Conservation (phyloP, 1,140 invertebrate species). For the Nasonia longicornis region DNA sequence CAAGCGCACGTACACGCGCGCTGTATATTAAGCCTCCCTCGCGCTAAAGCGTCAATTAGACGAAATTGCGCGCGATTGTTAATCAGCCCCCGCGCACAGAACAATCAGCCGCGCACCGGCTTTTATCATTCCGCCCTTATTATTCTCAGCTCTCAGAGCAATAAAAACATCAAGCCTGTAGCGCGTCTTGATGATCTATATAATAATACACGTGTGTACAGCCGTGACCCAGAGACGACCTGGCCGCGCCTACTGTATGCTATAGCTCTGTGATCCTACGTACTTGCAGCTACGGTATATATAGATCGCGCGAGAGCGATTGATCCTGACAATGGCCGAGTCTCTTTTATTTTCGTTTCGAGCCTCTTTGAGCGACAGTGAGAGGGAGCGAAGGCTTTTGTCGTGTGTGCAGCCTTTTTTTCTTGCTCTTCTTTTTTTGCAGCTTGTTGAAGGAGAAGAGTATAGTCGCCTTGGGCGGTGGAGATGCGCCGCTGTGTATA, state of each 20-base stretch:
- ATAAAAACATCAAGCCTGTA: not conserved
- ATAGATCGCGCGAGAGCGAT: not conserved
- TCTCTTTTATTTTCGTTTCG: not conserved
- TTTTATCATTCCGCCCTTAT: not conserved
- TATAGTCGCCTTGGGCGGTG: too few species aligned
- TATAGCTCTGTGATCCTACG: not conserved
- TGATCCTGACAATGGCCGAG: not conserved
- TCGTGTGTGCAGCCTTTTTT: not conserved
- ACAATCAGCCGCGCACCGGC: not conserved
- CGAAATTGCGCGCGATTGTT: not conserved
- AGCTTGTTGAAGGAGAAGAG: too few species aligned
- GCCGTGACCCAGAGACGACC: not conserved
- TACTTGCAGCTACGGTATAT: not conserved
- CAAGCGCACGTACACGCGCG: not conserved
- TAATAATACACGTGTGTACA: not conserved
- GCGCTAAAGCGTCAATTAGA: not conserved
- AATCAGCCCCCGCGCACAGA: not conserved
- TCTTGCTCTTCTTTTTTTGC: too few species aligned
- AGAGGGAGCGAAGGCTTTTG: not conserved
- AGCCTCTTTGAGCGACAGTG: not conserved
- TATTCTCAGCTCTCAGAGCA: not conserved
- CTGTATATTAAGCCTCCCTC: not conserved
- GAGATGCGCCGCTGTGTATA: too few species aligned
- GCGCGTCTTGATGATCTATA: not conserved
- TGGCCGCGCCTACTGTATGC: not conserved